Evolutionary conservation across 2,888 invertebrate species (phyloP), one percentile per base, ranked within the genome.

Genomic region (Rhingia rostrata): DNA sequence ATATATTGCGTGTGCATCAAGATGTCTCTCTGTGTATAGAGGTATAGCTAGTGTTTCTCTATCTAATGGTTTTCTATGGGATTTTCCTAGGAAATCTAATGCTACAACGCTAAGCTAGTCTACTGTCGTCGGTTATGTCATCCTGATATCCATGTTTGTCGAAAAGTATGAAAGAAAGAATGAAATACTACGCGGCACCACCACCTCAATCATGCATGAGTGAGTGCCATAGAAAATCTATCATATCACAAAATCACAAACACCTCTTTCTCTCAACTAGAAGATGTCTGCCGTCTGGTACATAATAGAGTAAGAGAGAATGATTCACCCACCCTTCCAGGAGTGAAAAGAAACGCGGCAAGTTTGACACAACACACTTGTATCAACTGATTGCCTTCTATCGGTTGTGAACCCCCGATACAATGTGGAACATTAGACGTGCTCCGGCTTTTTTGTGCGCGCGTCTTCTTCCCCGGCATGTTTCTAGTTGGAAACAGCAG

Each of bases 141-240:
- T 88, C 91, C 91, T 90, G 89, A 88, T 91, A 90, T 87, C 89
- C 90, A 91, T 91, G 91, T 91, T 91, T 91, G 91, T 91, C 90
- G 90, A 90, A 88, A 87, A 88, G 89, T 90, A 88, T 90, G 88
- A 89, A 90, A 90, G 89, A 89, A 87, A 86, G 84, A 87, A 88
- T 87, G 84, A 87, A 87, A 87, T 86, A 88, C 88, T 88, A n/a
- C n/a, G n/a, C n/a, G 4, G 7, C 4, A 41, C 41, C 41, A 41
- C 41, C 41, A 9, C 41, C 6, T n/a, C 22, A 22, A 9, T 49
- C 49, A 58, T 58, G 54, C 54, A 67, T 32, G 45, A 37, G 49
- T 47, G 51, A 22, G 56, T 12, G 51, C 30, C 7, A 33, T 12
- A 30, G 53, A 51, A n/a, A 47, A 53, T 64, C 51, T 64, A 12